phyloP scores from a whole-genome alignment of 1,140 invertebrate genomes.

The Sitodiplosis mosellana region DNA sequence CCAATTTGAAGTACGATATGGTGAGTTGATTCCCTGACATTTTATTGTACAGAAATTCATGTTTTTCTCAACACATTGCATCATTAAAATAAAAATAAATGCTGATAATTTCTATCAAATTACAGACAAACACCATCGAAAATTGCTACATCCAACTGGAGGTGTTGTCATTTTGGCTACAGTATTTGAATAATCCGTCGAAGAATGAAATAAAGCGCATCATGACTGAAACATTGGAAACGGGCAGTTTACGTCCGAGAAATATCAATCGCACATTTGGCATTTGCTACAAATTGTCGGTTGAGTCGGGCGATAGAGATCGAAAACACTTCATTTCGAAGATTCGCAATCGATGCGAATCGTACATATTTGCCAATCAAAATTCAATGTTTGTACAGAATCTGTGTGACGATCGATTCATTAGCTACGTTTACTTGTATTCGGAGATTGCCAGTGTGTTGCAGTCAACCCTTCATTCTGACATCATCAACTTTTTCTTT shows the following conservation, averaged over 20 bases:
- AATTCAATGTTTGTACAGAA: not conserved
- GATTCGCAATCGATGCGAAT: not conserved
- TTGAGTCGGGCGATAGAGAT: not conserved
- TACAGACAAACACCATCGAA: conserved; percentile 9
- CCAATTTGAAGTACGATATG: not conserved
- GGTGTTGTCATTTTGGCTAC: conserved; percentile 8
- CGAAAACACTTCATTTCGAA: not conserved
- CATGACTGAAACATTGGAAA: conserved; percentile 7
- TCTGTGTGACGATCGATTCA: not conserved
- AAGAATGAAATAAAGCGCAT: conserved; percentile 16
- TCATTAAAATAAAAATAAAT: no score
- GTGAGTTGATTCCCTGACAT: no score
- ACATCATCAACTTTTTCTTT: not conserved
- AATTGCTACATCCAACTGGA: conserved; percentile 8
- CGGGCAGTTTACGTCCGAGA: conserved; percentile 5
- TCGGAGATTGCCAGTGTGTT: not conserved
- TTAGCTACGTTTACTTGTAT: not conserved
- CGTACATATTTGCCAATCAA: not conserved
- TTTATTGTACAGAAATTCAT: no score
- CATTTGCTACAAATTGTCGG: not conserved
- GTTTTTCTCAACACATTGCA: no score
- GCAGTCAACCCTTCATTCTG: not conserved
- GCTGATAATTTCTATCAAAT: not conserved
- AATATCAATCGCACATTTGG: not conserved
- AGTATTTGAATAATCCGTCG: conserved; percentile 12